These are phyloP conservation scores for Nilaparvata lugens DNA, from an alignment of 1,140 invertebrate genomes.

Conservation along the genomic window DNA sequence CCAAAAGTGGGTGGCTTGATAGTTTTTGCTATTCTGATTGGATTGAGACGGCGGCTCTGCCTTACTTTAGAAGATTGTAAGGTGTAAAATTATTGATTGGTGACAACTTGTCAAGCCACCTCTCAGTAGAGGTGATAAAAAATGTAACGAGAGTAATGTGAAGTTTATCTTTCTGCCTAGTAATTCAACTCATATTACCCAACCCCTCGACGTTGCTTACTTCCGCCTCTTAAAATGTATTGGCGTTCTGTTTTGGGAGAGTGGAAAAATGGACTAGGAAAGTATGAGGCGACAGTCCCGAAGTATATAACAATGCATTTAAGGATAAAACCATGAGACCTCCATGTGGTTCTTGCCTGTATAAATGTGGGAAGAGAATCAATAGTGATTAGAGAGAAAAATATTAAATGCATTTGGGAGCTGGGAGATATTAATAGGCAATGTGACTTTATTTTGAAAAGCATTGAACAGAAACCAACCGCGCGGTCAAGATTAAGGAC, in stretches of 20 bases:
- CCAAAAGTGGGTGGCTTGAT: conserved; percentile 19
- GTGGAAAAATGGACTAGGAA: conserved; percentile 30
- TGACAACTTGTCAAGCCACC: conserved; percentile 35
- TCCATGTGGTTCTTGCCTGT: too few species aligned
- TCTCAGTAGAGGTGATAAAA: conserved; percentile 30
- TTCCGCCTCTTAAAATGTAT: conserved; percentile 31
- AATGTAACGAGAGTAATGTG: conserved; percentile 32
- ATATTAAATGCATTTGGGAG: too few species aligned
- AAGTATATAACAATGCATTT: too few species aligned
- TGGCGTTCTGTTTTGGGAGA: too few species aligned
- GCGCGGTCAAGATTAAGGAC: too few species aligned
- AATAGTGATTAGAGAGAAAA: too few species aligned
- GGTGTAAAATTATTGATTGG: conserved; percentile 26
- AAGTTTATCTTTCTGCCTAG: conserved; percentile 34
- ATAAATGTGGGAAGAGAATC: too few species aligned
- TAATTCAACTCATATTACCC: conserved; percentile 35
- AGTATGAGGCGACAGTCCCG: conserved; percentile 5
- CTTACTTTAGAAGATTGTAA: conserved; percentile 4
- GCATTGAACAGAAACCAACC: too few species aligned
- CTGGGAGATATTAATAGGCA: too few species aligned
- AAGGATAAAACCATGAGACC: too few species aligned
- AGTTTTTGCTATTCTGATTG: conserved; percentile 14
- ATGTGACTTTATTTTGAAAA: too few species aligned
- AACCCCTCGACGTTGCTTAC: too few species aligned
- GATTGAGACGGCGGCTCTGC: conserved; percentile 8